Evolutionary conservation across 2,113 vertebrate species (phyloP).

Genomic region (Rhynchopsitta pachyrhyncha): DNA sequence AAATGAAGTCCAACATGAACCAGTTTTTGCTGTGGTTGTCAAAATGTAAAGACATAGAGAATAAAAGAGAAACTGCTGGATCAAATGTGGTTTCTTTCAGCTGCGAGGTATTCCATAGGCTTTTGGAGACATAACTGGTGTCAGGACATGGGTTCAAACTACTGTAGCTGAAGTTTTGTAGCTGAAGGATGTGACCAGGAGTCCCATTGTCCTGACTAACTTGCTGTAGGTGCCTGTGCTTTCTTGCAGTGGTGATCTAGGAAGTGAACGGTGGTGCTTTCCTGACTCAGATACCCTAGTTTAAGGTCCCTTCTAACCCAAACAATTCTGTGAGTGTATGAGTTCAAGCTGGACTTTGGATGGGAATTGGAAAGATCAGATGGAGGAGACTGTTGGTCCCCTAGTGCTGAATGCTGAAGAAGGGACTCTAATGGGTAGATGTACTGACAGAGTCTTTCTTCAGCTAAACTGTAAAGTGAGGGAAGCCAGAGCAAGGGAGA

Average conservation of each 20-base stretch:
- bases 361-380: not conserved
- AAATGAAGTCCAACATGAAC: not conserved
- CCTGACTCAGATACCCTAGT: not conserved
- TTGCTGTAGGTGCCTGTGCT: not conserved
- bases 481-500: not conserved
- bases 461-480: not conserved
- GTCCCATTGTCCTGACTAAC: not conserved
- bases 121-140: not conserved
- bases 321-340: not conserved
- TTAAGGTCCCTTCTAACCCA: not conserved
- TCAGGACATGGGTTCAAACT: not conserved
- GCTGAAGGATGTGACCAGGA: not conserved
- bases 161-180: not conserved
- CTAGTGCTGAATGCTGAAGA: not conserved
- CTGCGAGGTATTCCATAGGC: accelerated
- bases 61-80: not conserved
- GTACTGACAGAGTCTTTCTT: not conserved
- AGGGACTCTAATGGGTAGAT: not conserved
- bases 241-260: not conserved
- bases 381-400: not conserved
- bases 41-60: not conserved
- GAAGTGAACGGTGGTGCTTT: not conserved
- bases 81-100: not conserved
- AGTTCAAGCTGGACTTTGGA: not conserved
- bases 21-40: not conserved